phyloP scores from a whole-genome alignment of 2,113 vertebrate genomes.

The Martes martes region DNA sequence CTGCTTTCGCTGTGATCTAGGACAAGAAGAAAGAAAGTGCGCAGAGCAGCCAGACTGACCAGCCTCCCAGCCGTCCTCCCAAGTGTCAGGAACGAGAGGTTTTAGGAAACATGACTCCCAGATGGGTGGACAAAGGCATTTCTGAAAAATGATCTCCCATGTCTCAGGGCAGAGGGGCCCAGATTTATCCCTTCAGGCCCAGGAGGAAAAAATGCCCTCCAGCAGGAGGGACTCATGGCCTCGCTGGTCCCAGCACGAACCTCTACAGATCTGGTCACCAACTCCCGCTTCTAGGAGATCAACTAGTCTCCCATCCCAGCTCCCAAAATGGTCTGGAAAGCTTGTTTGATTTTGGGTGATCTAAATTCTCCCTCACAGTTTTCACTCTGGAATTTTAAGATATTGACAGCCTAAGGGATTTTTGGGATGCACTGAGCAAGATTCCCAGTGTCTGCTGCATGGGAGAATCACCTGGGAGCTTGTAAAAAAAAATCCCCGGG shows the following conservation, averaged over 20 bases:
- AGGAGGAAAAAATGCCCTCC: no score
- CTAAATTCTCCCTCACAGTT: not conserved
- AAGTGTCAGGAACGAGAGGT: not conserved
- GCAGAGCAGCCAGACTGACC: not conserved
- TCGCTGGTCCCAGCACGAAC: not conserved
- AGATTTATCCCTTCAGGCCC: not conserved
- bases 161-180: not conserved
- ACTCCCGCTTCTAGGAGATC: not conserved
- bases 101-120: not conserved
- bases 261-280: not conserved
- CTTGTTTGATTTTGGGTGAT: not conserved
- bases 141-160: not conserved
- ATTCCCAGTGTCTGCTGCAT: not conserved
- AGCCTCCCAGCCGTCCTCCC: not conserved
- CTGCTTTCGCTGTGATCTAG: slow-evolving; percentile 80
- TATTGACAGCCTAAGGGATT: not conserved
- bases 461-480: not conserved
- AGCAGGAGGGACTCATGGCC: not conserved
- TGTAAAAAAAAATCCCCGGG: not conserved
- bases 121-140: not conserved
- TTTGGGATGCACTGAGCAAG: not conserved
- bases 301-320: not conserved
- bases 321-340: not conserved
- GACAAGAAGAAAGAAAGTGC: slow-evolving; percentile 43
- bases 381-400: not conserved